Evolutionary conservation across 23 tunicate genomes (phyloP).

Genomic region (Styela plicata): DNA sequence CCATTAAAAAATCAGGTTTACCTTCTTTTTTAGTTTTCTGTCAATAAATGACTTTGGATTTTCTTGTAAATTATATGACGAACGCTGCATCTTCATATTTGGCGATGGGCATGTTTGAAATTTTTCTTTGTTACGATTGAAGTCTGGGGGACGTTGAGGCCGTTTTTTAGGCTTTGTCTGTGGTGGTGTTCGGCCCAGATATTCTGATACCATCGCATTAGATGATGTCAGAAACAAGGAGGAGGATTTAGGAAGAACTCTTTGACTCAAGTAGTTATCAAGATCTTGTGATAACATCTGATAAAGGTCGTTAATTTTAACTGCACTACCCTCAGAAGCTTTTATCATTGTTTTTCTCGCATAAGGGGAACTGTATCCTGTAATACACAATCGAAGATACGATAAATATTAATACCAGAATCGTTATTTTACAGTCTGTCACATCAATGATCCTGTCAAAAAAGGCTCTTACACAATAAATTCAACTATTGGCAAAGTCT

Average conservation of each 20-base stretch:
- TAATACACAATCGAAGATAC: no score
- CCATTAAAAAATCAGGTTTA: no score
- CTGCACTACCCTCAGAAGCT: neutral
- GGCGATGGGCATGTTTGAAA: neutral
- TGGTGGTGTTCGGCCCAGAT: neutral
- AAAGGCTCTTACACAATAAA: no score
- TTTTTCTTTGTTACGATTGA: neutral
- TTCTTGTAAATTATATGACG: neutral
- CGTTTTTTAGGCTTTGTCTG: neutral
- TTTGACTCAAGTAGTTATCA: neutral
- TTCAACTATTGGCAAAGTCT: no score
- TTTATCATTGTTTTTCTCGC: neutral
- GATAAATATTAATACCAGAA: no score
- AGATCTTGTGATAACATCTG: conserved; percentile 8
- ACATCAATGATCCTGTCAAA: no score
- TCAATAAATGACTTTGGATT: no score
- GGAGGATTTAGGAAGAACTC: neutral
- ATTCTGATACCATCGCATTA: neutral
- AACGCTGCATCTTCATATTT: neutral
- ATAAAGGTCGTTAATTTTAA: neutral
- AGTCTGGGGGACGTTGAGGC: neutral
- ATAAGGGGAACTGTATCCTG: neutral
- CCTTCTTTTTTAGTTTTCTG: no score
- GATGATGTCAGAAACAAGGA: neutral
- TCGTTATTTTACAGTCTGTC: no score